Evolutionary conservation across 2,113 vertebrate species (phyloP), one percentile per base, ranked within the genome.

Genomic region (Coregonus clupeaformis): DNA sequence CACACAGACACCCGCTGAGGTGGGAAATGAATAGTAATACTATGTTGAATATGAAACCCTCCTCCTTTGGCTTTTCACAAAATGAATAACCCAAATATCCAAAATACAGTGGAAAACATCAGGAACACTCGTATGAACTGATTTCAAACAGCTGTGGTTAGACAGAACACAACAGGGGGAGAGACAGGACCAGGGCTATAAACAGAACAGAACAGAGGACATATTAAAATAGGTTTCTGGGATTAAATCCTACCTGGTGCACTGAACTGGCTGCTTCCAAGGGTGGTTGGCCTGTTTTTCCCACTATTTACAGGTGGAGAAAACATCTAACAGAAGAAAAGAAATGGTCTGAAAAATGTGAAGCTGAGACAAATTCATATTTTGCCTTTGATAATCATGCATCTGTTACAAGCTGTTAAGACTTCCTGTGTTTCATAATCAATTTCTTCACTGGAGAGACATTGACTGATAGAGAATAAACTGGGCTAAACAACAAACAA

Each of bases 231-330:
- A 47, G 7, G 24, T 74, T 69, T 80, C 30, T 60, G 29, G 77
- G 76, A 79, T 72, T 45, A 79, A 76, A 74, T 87, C 95, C 94
- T 97, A 99, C 98, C 98, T 96, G 97, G 89, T 89, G 97, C 91
- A 91, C 91, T 96, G 93, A 99, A 99, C 88, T 96, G 97, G 91
- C 98, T 98, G 93, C 98, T 99, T 88, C 95, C 97, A 47, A 98
- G 91, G 1, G 97, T 99, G 6, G 97, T 99, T 68, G 96, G 97
- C 91, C 96, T 95, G 88, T 95, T 97, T 93, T 96, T 99, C 85
- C 95, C 97, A 91, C 96, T 96, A 80, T 94, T 95, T 84, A 97
- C 97, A 92, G 98, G 98, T 88, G 98, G 98, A n/a, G 98, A 98
- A 92, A 98, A 98, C 98, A 99, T 99, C 98, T 99, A 91, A 87